Evolutionary conservation across 2,113 vertebrate genomes (phyloP), one percentile per base, ranked within the genome.

Genomic region (Onychorhynchus coronatus): DNA sequence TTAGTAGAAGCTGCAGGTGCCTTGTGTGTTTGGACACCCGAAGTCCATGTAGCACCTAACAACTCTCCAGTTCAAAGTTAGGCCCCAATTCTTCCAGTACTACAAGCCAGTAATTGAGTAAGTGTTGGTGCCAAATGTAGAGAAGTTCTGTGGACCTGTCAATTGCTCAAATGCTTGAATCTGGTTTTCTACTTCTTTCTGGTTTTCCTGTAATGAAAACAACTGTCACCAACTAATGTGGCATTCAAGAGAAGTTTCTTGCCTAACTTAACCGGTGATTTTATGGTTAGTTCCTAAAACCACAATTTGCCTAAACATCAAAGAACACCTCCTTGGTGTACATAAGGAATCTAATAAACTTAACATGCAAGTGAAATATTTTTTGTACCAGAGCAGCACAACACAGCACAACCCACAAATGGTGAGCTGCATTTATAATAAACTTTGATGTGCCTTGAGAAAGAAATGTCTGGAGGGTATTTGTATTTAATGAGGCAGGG

Each of bases 291-390:
- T 52, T 96, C 68, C 77, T 91, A 66, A 90, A 97, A 97, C 78
- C 68, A 85, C 65, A 88, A 88, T 93, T 94, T 85, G 30, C 93
- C 68, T 94, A 62, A 93, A 96, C 46, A 97, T 84, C 68, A 97
- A 96, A 97, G 66, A 71, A 88, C 71, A 85, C 42, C 33, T 52
- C 56, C 78, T 94, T 53, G 55, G 88, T 97, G 97, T 97, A 89
- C 65, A 87, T 72, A 97, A 94, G 66, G 89, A 97, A 94, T 85
- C 89, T 96, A 97, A 94, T 85, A 93, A 95, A 87, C 52, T 97
- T 97, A 76, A 95, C 84, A 93, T 82, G 70, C 53, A 72, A 96
- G 56, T 82, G 92, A 95, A 97, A 93, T 44, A 67, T 93, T 94
- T 90, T 93, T 92, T 94, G 58, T 91, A 90, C 79, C 50, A 78